These are phyloP conservation scores for Morinoia aosen DNA, from an alignment of 2,888 invertebrate genomes.

Conservation along the genomic window DNA sequence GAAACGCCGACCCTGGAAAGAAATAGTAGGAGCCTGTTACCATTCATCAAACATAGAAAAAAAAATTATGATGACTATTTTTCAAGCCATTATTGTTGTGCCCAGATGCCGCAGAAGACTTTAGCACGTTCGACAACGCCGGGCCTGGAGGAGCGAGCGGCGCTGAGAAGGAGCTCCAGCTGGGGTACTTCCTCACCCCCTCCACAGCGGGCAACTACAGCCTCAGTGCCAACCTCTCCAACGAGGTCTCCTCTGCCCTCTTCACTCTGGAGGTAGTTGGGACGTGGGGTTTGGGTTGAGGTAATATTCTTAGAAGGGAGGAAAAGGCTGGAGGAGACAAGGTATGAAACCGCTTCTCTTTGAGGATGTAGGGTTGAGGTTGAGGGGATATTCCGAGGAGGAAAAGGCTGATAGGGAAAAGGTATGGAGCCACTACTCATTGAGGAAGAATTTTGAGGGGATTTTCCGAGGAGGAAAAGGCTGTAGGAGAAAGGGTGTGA, in stretches of 20 bases:
- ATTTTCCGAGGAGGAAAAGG: too few species aligned
- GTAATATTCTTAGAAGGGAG: neutral
- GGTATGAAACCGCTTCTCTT: too few species aligned
- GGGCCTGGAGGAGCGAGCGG: constrained; percentile 49
- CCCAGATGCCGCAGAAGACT: constrained; percentile 50
- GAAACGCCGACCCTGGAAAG: constrained; percentile 2
- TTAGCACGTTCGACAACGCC: constrained; percentile 39
- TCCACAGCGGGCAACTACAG: constrained; percentile 45
- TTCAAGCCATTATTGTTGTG: neutral
- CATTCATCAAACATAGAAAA: too few species aligned
- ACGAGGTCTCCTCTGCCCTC: constrained; percentile 56
- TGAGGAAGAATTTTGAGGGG: too few species aligned
- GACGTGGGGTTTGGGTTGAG: too few species aligned
- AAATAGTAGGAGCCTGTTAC: too few species aligned
- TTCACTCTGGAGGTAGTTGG: neutral
- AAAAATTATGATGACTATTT: too few species aligned
- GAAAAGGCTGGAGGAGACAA: neutral
- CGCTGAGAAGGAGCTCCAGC: neutral
- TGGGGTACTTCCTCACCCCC: neutral
- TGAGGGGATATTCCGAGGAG: too few species aligned
- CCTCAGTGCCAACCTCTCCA: constrained; percentile 46
- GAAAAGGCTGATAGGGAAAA: too few species aligned
- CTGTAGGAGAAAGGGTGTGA: too few species aligned
- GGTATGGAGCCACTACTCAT: too few species aligned
- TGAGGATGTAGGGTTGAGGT: too few species aligned